Percentiles rank a stretch among this genome's conserved stretches.
Conservation (phyloP, 2,888 invertebrate genomes). For the Noctua comes region DNA sequence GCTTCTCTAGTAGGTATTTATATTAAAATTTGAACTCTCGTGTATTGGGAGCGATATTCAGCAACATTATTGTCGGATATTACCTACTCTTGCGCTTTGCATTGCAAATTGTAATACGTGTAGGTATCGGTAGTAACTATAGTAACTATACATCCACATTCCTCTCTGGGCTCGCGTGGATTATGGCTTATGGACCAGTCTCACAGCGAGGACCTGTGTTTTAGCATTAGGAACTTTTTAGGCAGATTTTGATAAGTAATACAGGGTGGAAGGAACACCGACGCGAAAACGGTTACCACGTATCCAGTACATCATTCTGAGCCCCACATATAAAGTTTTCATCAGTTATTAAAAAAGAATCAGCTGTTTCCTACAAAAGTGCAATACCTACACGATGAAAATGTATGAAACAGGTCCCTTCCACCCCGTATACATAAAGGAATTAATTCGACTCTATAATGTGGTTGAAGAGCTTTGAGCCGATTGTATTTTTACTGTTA, state of each 20-base stretch:
- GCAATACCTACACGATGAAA: too few relatives aligned
- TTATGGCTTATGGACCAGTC: neutral
- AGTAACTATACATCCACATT: neutral
- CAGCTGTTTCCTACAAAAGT: too few relatives aligned
- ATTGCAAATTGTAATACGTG: slow-evolving; percentile 38
- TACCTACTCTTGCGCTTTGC: slow-evolving; percentile 17
- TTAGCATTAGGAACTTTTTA: neutral
- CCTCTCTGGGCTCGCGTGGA: neutral
- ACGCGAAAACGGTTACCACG: too few relatives aligned
- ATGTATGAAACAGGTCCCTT: too few relatives aligned
- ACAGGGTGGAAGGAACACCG: too few relatives aligned
- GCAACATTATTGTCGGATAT: slow-evolving; percentile 14
- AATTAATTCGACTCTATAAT: neutral
- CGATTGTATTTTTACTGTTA: neutral
- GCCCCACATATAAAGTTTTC: too few relatives aligned
- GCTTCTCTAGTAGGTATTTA: too few relatives aligned
- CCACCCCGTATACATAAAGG: too few relatives aligned
- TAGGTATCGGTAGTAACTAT: neutral
- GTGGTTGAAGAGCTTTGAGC: neutral
- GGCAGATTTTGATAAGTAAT: neutral
- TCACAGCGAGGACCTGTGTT: neutral
- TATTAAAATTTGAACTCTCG: neutral
- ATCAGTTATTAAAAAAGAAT: too few relatives aligned
- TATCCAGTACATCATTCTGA: too few relatives aligned
- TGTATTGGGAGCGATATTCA: slow-evolving; percentile 25